Percentiles rank a stretch among this genome's conserved stretches.
These are phyloP conservation scores for Xenops minutus DNA, from an alignment of 2,797 vertebrate genomes.

Conservation along the genomic window DNA sequence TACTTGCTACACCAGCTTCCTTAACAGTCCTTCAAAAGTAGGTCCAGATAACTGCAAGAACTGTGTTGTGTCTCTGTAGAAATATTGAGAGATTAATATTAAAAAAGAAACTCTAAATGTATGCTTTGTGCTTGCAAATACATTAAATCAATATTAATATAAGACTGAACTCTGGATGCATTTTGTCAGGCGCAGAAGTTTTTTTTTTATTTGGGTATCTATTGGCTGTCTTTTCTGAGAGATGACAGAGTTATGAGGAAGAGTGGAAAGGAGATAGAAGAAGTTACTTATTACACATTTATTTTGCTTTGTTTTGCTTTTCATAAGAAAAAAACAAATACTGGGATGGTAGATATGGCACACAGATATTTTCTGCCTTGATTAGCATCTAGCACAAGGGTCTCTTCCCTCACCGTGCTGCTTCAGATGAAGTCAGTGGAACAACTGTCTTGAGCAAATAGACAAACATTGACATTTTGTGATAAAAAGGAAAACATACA, in stretches of 20 bases:
- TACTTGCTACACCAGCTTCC: background rate
- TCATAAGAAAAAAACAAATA: background rate
- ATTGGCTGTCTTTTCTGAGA: background rate
- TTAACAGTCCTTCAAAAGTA: background rate
- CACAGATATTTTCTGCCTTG: background rate
- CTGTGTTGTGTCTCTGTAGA: background rate
- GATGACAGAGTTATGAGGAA: background rate
- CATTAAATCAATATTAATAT: background rate
- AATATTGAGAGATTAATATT: background rate
- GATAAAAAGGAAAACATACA: background rate
- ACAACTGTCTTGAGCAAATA: background rate
- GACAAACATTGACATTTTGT: background rate
- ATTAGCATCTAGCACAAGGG: background rate
- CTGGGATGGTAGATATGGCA: background rate
- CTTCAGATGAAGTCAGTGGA: background rate
- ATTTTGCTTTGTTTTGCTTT: background rate
- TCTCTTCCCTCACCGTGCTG: background rate
- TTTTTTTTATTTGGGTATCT: background rate
- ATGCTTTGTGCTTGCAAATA: background rate
- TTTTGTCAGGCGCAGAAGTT: background rate
- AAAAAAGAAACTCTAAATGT: background rate
- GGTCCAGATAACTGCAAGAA: background rate
- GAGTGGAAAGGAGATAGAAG: background rate
- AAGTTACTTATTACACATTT: background rate
- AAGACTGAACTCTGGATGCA: background rate